These are phyloP conservation scores for Ginglymostoma cirratum DNA, from an alignment of 2,113 vertebrate genomes.

Conservation along the genomic window DNA sequence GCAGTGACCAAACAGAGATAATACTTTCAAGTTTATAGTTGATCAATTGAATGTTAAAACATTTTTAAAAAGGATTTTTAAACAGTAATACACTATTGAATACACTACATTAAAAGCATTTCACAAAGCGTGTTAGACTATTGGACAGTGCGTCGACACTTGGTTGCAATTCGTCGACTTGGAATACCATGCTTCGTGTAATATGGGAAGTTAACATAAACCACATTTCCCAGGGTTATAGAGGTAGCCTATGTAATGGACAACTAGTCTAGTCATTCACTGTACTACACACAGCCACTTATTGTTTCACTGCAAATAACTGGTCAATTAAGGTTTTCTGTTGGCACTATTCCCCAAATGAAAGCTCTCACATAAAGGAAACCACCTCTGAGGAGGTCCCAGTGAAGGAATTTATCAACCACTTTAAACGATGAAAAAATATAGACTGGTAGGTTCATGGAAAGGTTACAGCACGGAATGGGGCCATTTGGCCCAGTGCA, in stretches of 20 bases:
- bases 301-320: slow-evolving; percentile 22
- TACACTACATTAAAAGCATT: not conserved
- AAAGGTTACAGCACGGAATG: not conserved
- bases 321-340: slow-evolving; percentile 9
- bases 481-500: not conserved
- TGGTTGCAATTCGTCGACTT: not conserved
- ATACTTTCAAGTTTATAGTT: not conserved
- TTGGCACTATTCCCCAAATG: not conserved
- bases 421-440: not conserved
- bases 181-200: not conserved
- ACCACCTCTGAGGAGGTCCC: not conserved
- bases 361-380: not conserved
- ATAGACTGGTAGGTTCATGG: not conserved
- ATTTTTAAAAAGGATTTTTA: not conserved
- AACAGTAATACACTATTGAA: not conserved
- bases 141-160: not conserved
- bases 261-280: not conserved
- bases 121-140: not conserved
- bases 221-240: not conserved
- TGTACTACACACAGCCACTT: not conserved
- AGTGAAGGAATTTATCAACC: not conserved
- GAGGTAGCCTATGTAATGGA: not conserved
- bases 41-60: not conserved
- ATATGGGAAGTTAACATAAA: not conserved
- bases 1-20: not conserved